Conservation (phyloP, 2,797 vertebrate species). For the Lacerta bilineata region DNA sequence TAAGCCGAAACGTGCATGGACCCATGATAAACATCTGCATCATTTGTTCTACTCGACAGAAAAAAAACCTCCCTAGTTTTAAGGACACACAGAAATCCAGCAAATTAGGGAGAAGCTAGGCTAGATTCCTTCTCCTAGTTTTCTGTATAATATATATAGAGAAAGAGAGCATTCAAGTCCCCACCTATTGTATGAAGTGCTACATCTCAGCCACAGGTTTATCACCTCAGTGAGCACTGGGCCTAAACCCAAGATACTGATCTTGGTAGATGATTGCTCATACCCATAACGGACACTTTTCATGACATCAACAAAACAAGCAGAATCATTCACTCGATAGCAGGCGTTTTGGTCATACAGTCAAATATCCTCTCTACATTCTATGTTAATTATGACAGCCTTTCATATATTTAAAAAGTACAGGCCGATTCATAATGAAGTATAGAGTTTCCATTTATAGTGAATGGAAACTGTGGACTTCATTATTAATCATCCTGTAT, state of each 20-base stretch:
- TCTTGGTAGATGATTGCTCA: not conserved
- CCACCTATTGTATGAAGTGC: not conserved
- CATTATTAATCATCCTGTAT: too few relatives aligned
- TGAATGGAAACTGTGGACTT: too few relatives aligned
- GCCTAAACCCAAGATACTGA: not conserved
- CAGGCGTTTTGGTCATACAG: not conserved
- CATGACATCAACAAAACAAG: not conserved
- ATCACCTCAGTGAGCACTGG: not conserved
- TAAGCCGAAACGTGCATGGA: not conserved
- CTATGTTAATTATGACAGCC: not conserved
- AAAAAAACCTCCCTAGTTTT: not conserved
- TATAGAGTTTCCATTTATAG: too few relatives aligned
- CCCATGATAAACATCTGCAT: not conserved
- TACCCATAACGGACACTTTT: not conserved
- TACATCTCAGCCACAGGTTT: not conserved
- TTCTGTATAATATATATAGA: not conserved
- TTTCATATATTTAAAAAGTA: slow-evolving; percentile 13
- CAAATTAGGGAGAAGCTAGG: not conserved
- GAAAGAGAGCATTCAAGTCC: too few relatives aligned
- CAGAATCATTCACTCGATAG: not conserved
- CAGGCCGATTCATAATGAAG: too few relatives aligned
- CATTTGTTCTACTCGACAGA: not conserved
- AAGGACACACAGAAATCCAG: not conserved
- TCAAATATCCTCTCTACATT: not conserved
- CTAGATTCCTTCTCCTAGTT: not conserved